Evolutionary conservation across 2,888 invertebrate genomes (phyloP).

Genomic region (Hoplodrina ambigua): DNA sequence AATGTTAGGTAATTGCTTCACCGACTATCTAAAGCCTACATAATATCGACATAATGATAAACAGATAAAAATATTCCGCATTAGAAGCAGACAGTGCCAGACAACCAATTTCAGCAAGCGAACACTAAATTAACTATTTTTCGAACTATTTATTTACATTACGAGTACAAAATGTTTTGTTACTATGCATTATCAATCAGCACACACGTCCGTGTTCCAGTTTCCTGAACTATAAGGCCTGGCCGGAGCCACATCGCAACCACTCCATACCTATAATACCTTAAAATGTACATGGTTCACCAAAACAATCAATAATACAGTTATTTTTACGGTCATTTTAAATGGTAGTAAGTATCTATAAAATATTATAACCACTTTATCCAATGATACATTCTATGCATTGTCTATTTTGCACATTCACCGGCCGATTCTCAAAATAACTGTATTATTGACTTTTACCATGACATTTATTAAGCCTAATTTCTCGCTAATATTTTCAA

Average conservation of each 20-base stretch:
- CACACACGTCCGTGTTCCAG: slow-evolving; percentile 66
- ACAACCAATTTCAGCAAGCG: slow-evolving; percentile 68
- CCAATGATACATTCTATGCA: background rate
- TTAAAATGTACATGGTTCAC: slow-evolving; percentile 56
- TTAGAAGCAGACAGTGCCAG: slow-evolving; percentile 64
- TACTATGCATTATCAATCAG: slow-evolving; percentile 60
- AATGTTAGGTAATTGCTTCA: background rate
- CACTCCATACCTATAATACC: slow-evolving; percentile 64
- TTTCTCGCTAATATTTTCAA: slow-evolving; percentile 35
- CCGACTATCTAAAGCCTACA: background rate
- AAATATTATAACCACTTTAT: slow-evolving; percentile 39
- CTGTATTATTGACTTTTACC: slow-evolving; percentile 32
- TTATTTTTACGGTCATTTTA: slow-evolving; percentile 7
- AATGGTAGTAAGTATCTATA: slow-evolving; percentile 10
- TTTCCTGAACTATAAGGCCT: slow-evolving; percentile 81
- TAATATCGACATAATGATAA: background rate
- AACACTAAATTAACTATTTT: slow-evolving; percentile 64
- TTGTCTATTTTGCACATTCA: slow-evolving; percentile 1
- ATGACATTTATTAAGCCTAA: slow-evolving; percentile 53
- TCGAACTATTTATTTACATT: slow-evolving; percentile 70
- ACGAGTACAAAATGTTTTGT: slow-evolving; percentile 76
- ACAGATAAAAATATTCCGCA: slow-evolving; percentile 3
- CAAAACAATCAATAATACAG: slow-evolving; percentile 40
- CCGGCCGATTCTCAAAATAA: slow-evolving; percentile 29
- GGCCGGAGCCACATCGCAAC: slow-evolving; percentile 77